Evolutionary conservation across 2,113 vertebrate species (phyloP).

Genomic region (Martes martes): DNA sequence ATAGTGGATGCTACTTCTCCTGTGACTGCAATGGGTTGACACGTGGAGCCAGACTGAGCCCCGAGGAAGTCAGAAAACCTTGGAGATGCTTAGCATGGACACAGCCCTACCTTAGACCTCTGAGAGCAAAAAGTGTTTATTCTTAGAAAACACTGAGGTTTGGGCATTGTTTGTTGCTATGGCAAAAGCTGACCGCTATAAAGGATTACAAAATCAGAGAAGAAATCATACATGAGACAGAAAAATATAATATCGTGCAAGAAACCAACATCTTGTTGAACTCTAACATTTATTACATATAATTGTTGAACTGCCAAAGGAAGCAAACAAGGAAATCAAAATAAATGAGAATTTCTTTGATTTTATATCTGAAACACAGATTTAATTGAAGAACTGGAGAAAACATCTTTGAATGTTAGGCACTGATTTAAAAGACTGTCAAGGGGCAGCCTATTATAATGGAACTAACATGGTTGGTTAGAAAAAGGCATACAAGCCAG

Average conservation of each 20-base stretch:
- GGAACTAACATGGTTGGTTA: neutral
- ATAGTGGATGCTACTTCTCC: neutral
- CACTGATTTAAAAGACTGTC: neutral
- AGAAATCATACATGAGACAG: neutral
- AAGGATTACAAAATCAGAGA: neutral
- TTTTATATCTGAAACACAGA: neutral
- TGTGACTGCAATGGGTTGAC: neutral
- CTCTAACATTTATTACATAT: neutral
- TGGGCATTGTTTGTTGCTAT: neutral
- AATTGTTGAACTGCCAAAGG: neutral
- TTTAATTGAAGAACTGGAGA: neutral
- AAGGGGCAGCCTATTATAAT: neutral
- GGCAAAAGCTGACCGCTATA: neutral
- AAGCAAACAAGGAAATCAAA: neutral
- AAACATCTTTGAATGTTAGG: neutral
- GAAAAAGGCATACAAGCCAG: neutral
- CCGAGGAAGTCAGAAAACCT: neutral
- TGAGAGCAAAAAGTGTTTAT: neutral
- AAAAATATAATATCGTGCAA: neutral
- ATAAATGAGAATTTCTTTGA: neutral
- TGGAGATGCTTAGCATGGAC: neutral
- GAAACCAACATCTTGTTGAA: neutral
- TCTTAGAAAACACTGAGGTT: neutral
- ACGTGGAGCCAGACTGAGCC: neutral
- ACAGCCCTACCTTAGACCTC: neutral